Conservation (phyloP, 2,113 vertebrate species). For the Chionis minor region DNA sequence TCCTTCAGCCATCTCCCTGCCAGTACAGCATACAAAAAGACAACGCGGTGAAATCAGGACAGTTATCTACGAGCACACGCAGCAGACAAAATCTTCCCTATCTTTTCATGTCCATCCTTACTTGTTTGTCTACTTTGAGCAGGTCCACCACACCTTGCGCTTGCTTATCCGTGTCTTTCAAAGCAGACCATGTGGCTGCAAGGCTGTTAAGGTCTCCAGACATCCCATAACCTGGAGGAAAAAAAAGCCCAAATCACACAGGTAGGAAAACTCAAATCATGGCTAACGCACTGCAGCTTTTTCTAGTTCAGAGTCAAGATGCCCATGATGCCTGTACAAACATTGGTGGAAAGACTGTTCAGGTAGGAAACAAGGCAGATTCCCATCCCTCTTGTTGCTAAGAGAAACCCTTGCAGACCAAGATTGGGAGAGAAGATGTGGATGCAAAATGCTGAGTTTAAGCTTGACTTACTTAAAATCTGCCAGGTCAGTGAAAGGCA, state of each 20-base stretch:
- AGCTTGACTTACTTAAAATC: background rate
- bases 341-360: background rate
- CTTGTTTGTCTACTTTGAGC: conserved; percentile 79
- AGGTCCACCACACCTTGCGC: conserved; percentile 79
- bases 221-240: conserved; percentile 83
- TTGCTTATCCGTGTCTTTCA: conserved; percentile 68
- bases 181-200: conserved; percentile 68
- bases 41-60: background rate
- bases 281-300: background rate
- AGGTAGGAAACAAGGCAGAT: background rate
- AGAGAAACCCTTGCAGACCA: background rate
- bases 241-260: background rate
- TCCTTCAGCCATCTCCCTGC: background rate
- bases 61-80: background rate
- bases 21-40: background rate
- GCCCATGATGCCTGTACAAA: background rate
- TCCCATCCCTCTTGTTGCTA: background rate
- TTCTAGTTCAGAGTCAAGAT: background rate
- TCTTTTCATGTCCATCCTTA: conserved; percentile 27
- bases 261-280: background rate
- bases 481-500: background rate
- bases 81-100: background rate
- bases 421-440: background rate
- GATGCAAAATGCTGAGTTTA: background rate
- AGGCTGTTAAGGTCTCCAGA: conserved; percentile 82